Percentiles rank a stretch among this genome's conserved stretches.
Evolutionary conservation across 2,113 vertebrate species (phyloP).

Genomic region (Poeciliopsis prolifica): DNA sequence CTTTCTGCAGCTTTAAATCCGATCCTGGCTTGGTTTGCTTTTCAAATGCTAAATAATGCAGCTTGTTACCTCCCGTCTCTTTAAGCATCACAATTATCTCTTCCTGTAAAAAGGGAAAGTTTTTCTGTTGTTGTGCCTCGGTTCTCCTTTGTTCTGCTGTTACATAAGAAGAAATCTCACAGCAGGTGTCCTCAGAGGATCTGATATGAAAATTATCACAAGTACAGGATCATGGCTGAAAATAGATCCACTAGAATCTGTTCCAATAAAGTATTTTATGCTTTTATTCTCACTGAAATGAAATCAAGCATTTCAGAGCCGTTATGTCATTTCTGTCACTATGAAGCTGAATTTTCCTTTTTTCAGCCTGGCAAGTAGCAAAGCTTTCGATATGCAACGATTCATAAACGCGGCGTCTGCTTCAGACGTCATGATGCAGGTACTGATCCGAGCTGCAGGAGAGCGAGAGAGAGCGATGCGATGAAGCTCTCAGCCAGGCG

Average conservation of each 20-base stretch:
- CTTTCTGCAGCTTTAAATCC: not conserved
- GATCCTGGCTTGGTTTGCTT: too few species aligned
- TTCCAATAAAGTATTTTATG: not conserved
- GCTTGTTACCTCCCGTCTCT: not conserved
- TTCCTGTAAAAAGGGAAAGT: too few species aligned
- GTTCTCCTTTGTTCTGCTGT: not conserved
- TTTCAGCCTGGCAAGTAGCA: not conserved
- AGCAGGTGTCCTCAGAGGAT: not conserved
- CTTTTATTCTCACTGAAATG: not conserved
- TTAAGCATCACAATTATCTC: not conserved
- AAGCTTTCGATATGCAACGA: not conserved
- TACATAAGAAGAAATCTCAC: not conserved
- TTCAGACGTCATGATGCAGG: constrained; percentile 8
- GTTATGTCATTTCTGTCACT: not conserved
- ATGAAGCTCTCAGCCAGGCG: constrained; percentile 25
- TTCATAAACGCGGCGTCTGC: not conserved
- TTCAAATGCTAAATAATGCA: not conserved
- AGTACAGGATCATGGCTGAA: not conserved
- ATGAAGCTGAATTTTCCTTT: not conserved
- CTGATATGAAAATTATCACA: not conserved
- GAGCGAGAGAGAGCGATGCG: constrained; percentile 10
- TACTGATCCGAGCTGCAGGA: constrained; percentile 47
- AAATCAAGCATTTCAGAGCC: not conserved
- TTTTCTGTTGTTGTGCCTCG: not conserved
- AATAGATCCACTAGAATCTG: not conserved